These are phyloP conservation scores for Rhizoglyphus robini DNA, from an alignment of 1,140 invertebrate species.

Conservation along the genomic window DNA sequence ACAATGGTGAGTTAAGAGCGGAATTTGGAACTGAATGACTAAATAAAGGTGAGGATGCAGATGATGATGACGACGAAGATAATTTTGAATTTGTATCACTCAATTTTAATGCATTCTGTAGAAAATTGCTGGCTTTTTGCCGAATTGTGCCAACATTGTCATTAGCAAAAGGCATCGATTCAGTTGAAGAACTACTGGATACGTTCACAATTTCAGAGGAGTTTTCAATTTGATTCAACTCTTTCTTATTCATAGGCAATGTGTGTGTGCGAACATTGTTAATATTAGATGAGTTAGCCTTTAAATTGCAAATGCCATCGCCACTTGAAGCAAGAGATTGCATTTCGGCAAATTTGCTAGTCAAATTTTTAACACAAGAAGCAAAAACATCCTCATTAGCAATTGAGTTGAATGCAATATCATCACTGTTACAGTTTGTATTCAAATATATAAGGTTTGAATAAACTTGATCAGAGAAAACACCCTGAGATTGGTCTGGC, in stretches of 20 bases:
- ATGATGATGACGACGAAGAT: slow-evolving; percentile 13
- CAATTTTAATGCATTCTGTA: neutral
- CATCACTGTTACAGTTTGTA: neutral
- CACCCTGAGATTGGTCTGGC: neutral
- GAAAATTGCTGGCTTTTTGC: slow-evolving; percentile 40
- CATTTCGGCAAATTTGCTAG: slow-evolving; percentile 33
- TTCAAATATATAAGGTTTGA: neutral
- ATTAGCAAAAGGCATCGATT: slow-evolving; percentile 93
- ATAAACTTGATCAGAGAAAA: neutral
- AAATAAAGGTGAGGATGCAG: slow-evolving; percentile 22
- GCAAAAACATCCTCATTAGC: slow-evolving; percentile 34
- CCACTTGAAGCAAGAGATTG: slow-evolving; percentile 16
- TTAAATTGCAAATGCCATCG: slow-evolving; percentile 32
- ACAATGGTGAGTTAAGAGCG: too few species aligned
- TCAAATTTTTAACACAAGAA: slow-evolving; percentile 37
- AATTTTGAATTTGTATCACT: neutral
- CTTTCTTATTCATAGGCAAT: neutral
- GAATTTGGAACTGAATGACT: neutral
- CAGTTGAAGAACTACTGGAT: slow-evolving; percentile 16
- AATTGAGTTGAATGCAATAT: neutral
- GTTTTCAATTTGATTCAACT: neutral
- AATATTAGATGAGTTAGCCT: neutral
- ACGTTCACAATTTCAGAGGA: slow-evolving; percentile 14
- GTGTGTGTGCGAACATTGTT: neutral
- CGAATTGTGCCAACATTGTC: slow-evolving; percentile 97